Evolutionary conservation across 2,113 vertebrate genomes (phyloP).

Genomic region (Ascaphus truei): DNA sequence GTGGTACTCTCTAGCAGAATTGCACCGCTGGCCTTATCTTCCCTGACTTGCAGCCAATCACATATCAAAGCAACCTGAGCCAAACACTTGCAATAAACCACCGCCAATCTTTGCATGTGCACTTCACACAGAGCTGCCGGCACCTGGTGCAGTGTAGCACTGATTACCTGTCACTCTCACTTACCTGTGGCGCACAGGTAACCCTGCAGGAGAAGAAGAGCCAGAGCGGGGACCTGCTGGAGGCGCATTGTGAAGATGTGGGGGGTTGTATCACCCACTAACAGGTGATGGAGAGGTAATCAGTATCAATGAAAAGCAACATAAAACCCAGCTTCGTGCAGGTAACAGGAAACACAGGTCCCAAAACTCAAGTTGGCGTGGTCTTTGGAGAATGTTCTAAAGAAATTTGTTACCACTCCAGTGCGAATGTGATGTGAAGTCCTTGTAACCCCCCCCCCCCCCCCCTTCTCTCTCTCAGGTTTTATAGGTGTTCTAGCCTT

Average conservation of each 20-base stretch:
- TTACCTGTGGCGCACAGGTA: conserved; percentile 45
- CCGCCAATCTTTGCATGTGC: not conserved
- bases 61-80: not conserved
- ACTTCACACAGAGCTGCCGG: not conserved
- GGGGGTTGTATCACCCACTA: not conserved
- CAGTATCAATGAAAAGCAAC: not conserved
- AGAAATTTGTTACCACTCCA: too few relatives aligned
- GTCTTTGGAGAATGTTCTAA: too few relatives aligned
- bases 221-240: not conserved
- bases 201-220: conserved; percentile 38
- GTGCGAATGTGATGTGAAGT: too few relatives aligned
- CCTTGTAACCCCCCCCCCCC: too few relatives aligned
- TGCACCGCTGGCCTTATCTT: too few relatives aligned
- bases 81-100: not conserved
- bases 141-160: not conserved
- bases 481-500: too few relatives aligned
- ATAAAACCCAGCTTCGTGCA: too few relatives aligned
- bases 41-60: not conserved
- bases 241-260: conserved; percentile 9
- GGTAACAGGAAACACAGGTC: too few relatives aligned
- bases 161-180: not conserved
- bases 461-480: too few relatives aligned
- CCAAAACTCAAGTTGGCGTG: too few relatives aligned
- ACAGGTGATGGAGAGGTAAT: not conserved
- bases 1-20: too few relatives aligned